phyloP scores from a whole-genome alignment of 2,888 invertebrate genomes.

The Cheilosia urbana region DNA sequence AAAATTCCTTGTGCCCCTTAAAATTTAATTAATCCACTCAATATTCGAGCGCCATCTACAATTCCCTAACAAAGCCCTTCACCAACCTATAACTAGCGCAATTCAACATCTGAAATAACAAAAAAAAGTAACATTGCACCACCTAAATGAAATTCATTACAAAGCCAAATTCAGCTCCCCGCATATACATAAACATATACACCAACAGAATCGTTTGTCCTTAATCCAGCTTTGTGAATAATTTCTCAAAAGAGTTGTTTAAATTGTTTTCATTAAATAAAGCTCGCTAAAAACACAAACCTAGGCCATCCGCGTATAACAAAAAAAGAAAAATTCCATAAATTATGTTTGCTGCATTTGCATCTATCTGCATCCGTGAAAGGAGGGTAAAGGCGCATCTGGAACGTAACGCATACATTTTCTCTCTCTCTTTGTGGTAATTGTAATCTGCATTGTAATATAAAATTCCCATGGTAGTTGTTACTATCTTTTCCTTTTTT shows the following conservation, averaged over 20 bases:
- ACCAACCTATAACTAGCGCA: no score
- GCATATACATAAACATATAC: no score
- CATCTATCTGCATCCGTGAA: conserved; percentile 60
- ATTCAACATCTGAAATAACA: no score
- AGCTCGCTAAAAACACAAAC: conserved; percentile 20
- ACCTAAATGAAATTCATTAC: neutral
- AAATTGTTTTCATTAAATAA: conserved; percentile 63
- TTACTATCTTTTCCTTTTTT: conserved; percentile 16
- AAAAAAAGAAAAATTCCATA: conserved; percentile 59
- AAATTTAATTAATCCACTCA: no score
- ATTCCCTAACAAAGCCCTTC: no score
- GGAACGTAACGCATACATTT: conserved; percentile 54
- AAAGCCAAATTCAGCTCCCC: neutral
- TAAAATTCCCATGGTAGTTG: conserved; percentile 59
- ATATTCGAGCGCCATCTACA: no score
- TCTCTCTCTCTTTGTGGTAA: conserved; percentile 60
- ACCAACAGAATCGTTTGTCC: neutral
- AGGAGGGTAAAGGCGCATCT: conserved; percentile 44
- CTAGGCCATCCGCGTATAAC: conserved; percentile 28
- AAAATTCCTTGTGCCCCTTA: no score
- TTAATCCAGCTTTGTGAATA: conserved; percentile 28
- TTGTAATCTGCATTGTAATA: conserved; percentile 75
- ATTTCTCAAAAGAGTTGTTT: conserved; percentile 39
- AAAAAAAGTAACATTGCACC: neutral
- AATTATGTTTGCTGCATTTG: conserved; percentile 70